Base-by-base conservation (phyloP, 2,113 vertebrate genomes). In the Hemibates koningsi region DNA sequence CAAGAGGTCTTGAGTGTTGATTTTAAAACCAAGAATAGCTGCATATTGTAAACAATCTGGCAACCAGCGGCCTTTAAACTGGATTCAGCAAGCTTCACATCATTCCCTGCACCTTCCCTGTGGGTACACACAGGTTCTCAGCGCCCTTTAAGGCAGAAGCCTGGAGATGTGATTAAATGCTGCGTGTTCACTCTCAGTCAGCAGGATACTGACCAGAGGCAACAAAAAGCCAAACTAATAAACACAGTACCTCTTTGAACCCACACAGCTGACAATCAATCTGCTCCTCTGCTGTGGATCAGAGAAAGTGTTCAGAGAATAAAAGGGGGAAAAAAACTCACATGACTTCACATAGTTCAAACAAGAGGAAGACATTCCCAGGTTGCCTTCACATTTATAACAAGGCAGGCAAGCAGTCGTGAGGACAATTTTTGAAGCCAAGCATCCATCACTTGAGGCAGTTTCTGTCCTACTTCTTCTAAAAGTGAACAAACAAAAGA, bases 401-500 rank as follows among this genome's bases (percentile, higher is more conserved):
- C 85, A 50, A 86, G 89, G 83, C 21, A 27, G 34, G 61, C 61
- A 66, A 41, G 88, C 84, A 82, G 82, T 91, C 88, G 63, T 57
- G 86, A 32, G 32, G 32, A 82, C 80, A 68, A 24, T 91, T 78
- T 92, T 68, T 43, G 89, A 94, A 92, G 86, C 83, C 86, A 91
- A 93, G 88, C 92, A 88, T 83, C 68, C 68, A 82, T 80, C 85
- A 91, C 95, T 95, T 71, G 50, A 92, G 94, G 94, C 94, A 24
- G 36, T 87, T 89, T 93, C 86, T 95, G 95, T 93, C 94, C 96
- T 93, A 96, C 83, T 96, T 96, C 90, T 92, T 83, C 80, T 71
- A 9, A 78, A 88, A 95, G 71, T 86, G 84, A 89, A 87, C 82
- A 89, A 93, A 93, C 80, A 91, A 91, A 86, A 86, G 79, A 94